Conservation (phyloP, 1,140 invertebrate species). For the Drosophila tsacasi region DNA sequence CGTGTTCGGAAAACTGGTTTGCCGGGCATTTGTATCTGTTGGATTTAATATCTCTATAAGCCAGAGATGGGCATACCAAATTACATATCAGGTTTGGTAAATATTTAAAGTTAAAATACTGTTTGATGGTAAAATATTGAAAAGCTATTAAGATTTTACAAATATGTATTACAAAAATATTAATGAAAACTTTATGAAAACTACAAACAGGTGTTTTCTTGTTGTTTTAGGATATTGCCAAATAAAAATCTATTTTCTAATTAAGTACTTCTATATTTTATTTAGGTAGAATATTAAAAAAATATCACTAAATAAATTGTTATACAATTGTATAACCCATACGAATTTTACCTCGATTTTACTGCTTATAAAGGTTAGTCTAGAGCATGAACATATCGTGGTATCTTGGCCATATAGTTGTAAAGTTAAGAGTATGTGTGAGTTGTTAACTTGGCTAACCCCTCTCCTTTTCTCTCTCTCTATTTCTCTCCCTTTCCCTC, state of each 20-base stretch:
- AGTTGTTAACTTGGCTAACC: conserved; percentile 34
- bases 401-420: conserved; percentile 25
- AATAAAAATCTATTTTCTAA: neutral
- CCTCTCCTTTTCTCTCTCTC: neutral
- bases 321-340: neutral
- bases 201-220: neutral
- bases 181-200: no score
- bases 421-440: neutral
- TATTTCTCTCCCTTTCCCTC: neutral
- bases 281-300: neutral
- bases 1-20: conserved; percentile 76
- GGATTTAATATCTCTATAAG: conserved; percentile 46
- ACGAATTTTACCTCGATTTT: neutral
- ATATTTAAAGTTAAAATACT: conserved; percentile 12
- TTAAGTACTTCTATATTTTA: neutral
- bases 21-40: conserved; percentile 59
- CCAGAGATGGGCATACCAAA: conserved; percentile 44
- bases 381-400: conserved; percentile 13
- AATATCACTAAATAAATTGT: neutral
- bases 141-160: neutral
- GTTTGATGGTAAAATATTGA: neutral
- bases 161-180: neutral
- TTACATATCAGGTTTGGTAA: conserved; percentile 31
- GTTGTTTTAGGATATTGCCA: neutral
- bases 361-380: conserved; percentile 5